Evolutionary conservation across 2,113 vertebrate species (phyloP), one percentile per base, ranked within the genome.

Genomic region (Dunckerocampus dactyliophorus): DNA sequence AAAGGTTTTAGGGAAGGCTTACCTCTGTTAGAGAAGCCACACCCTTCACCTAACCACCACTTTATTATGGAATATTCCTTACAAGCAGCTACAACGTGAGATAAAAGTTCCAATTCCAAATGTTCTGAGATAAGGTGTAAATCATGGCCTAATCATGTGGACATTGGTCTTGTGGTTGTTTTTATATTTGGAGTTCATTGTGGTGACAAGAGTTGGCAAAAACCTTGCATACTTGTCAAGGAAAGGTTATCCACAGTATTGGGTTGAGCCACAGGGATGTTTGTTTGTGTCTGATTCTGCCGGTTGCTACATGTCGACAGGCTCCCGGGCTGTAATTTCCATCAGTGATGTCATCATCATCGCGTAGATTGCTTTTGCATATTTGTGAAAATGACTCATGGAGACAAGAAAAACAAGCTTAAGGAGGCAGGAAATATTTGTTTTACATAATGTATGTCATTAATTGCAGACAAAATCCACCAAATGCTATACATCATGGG

Each of bases 121-220:
- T 62, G 47, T 69, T 9, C 22, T 67, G 56, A 65, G 61, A 70
- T 39, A 22, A 17, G 59, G 58, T 66, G 63, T 63, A 63, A 79
- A 72, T 39, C 47, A 24, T 1, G 31, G 66, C 51, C 66, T 61
- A 39, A 52, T 79, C 67, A 64, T 67, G 66, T 75, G 62, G 79
- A 77, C 19, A 2, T 43, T 83, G 71, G 85, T 65, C 73, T 83
- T 76, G 80, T 64, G 21, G 46, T 62, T 80, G 76, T 85, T 82
- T 82, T 82, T 62, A 72, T 71, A 79, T 66, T 59, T 65, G 22
- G 45, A 74, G 61, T 50, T 48, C 17, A 58, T 46, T 61, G 74
- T 56, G 77, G 68, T 52, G 54, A 73, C 64, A 75, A 76, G 31
- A 62, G 55, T 69, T 79, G 79, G 79, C 76, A 74, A 72, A 76